A percentile compares a stretch with the other conserved stretches of the same genome.
Evolutionary conservation across 2,888 invertebrate genomes (phyloP).

Genomic region (Dryadula phaetusa): DNA sequence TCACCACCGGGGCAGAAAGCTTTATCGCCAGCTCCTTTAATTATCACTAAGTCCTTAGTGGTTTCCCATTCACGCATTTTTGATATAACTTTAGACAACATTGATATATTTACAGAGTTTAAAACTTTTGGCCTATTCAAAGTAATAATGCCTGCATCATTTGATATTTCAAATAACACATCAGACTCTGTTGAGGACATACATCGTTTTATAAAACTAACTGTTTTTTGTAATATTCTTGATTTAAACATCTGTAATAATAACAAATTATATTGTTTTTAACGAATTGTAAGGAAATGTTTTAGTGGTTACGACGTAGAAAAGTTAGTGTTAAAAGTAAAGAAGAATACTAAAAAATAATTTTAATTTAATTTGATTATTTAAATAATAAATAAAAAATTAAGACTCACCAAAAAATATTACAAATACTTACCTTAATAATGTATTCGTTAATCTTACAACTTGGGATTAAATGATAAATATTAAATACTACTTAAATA

Average conservation of each 20-base stretch:
- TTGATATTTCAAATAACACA: conserved; percentile 77
- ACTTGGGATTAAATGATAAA: too few relatives aligned
- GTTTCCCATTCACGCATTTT: conserved; percentile 91
- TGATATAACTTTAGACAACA: conserved; percentile 90
- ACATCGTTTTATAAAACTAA: conserved; percentile 60
- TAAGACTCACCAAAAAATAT: too few relatives aligned
- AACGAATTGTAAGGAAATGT: not conserved
- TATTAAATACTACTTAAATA: too few relatives aligned
- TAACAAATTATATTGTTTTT: not conserved
- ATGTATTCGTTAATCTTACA: too few relatives aligned
- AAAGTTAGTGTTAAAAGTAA: not conserved
- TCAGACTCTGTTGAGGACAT: conserved; percentile 76
- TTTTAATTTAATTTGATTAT: too few relatives aligned
- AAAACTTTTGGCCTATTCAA: conserved; percentile 91
- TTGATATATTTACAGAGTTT: conserved; percentile 90
- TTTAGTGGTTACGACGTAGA: not conserved
- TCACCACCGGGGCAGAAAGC: conserved; percentile 99
- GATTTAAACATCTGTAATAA: conserved; percentile 72
- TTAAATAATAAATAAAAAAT: too few relatives aligned
- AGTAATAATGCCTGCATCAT: conserved; percentile 87
- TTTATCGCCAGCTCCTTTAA: conserved; percentile 94
- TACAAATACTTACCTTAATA: too few relatives aligned
- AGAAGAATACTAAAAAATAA: too few relatives aligned
- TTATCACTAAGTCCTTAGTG: conserved; percentile 86
- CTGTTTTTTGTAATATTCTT: conserved; percentile 46